Evolutionary conservation across 2,113 vertebrate genomes (phyloP).

Genomic region (Elachura formosa): DNA sequence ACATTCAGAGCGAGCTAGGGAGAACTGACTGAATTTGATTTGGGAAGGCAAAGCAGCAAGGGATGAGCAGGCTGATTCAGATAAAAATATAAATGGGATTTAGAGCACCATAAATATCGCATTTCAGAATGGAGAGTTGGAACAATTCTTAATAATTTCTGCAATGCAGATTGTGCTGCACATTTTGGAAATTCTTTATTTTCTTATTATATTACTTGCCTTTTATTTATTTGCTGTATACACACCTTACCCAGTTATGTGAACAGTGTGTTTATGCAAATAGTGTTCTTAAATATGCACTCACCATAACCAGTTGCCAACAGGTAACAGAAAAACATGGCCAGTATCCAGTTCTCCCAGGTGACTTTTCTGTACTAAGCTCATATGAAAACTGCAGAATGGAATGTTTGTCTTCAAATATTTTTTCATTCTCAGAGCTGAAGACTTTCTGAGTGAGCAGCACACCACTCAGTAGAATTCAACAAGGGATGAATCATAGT

Average conservation of each 20-base stretch:
- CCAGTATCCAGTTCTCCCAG: neutral
- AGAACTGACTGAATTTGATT: slow-evolving; percentile 71
- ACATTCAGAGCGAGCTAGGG: slow-evolving; percentile 67
- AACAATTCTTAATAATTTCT: slow-evolving; percentile 11
- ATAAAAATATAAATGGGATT: slow-evolving; percentile 56
- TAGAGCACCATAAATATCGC: slow-evolving; percentile 51
- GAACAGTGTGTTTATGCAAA: neutral
- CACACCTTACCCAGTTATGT: neutral
- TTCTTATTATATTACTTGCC: no score
- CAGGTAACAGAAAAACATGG: neutral
- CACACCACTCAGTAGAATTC: neutral
- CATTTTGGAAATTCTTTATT: slow-evolving; percentile 4
- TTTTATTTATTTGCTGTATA: no score
- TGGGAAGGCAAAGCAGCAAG: slow-evolving; percentile 59
- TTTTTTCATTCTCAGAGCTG: neutral
- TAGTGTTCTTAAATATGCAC: neutral
- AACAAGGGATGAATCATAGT: slow-evolving; percentile 13
- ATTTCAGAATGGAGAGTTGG: neutral
- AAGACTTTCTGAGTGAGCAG: neutral
- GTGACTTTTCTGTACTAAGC: neutral
- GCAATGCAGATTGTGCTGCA: neutral
- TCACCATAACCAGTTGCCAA: neutral
- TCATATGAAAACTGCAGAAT: neutral
- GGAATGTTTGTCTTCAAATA: neutral
- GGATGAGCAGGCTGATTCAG: slow-evolving; percentile 62